These are phyloP conservation scores for Rhynchopsitta pachyrhyncha DNA, from an alignment of 2,113 vertebrate genomes.

Conservation along the genomic window DNA sequence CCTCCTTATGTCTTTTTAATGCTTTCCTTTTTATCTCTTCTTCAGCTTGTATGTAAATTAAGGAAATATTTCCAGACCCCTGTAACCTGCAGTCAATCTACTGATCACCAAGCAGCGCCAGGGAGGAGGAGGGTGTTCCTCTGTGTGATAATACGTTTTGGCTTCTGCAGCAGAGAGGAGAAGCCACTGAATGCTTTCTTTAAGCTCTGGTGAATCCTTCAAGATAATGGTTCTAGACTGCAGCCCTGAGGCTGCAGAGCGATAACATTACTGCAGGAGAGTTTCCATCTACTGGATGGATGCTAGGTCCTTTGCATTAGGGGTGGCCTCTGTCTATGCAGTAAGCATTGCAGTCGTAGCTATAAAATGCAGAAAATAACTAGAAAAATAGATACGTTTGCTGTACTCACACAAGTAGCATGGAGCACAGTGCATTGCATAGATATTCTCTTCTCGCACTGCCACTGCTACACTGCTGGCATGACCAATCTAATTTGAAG, in stretches of 20 bases:
- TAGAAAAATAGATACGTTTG: not conserved
- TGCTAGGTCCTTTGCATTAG: not conserved
- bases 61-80: not conserved
- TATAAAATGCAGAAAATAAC: not conserved
- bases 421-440: not conserved
- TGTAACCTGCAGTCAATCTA: not conserved
- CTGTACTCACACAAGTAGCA: not conserved
- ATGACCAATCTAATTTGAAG: not conserved
- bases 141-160: not conserved
- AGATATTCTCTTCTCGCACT: not conserved
- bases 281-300: not conserved
- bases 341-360: not conserved
- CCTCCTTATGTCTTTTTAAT: not conserved
- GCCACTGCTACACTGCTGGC: accelerated
- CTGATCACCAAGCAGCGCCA: not conserved
- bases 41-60: not conserved
- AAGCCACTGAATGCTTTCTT: not conserved
- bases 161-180: not conserved
- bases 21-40: not conserved
- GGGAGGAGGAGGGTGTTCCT: not conserved
- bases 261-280: not conserved
- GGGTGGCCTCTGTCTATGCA: not conserved
- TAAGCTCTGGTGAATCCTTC: not conserved
- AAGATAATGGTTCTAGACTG: not conserved
- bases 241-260: not conserved